These are phyloP conservation scores for Papilio helenus DNA, from an alignment of 1,140 invertebrate genomes.

Conservation along the genomic window DNA sequence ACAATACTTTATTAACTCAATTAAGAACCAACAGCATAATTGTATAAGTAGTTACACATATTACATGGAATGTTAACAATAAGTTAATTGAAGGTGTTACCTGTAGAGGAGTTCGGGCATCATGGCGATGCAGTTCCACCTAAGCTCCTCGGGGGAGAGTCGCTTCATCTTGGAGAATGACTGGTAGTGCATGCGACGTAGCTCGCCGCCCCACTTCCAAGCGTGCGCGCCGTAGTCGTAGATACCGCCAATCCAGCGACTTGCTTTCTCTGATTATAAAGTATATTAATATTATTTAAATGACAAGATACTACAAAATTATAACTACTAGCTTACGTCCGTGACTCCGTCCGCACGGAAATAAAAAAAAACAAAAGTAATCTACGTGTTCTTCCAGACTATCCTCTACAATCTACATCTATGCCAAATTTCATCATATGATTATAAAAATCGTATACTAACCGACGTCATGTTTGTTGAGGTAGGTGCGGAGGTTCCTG, in stretches of 20 bases:
- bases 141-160: constrained; percentile 76
- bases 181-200: constrained; percentile 85
- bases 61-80: no score
- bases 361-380: no score
- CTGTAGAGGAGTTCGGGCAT: constrained; percentile 84
- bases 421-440: no score
- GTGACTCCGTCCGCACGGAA: no score
- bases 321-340: no score
- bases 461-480: constrained; percentile 87
- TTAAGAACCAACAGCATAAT: no score
- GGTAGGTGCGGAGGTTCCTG: constrained; percentile 85
- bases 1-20: background rate
- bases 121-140: constrained; percentile 88
- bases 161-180: constrained; percentile 85
- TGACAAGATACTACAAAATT: background rate
- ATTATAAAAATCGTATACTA: constrained; percentile 55
- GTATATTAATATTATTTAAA: background rate
- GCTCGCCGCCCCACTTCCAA: constrained; percentile 89
- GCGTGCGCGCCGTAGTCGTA: constrained; percentile 86
- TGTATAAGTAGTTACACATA: no score
- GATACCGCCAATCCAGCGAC: constrained; percentile 90
- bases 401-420: no score
- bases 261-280: constrained; percentile 82
- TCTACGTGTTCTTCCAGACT: no score
- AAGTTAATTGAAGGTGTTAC: constrained; percentile 55